Conservation (phyloP, 2,113 vertebrate species). For the Alethe diademata region DNA sequence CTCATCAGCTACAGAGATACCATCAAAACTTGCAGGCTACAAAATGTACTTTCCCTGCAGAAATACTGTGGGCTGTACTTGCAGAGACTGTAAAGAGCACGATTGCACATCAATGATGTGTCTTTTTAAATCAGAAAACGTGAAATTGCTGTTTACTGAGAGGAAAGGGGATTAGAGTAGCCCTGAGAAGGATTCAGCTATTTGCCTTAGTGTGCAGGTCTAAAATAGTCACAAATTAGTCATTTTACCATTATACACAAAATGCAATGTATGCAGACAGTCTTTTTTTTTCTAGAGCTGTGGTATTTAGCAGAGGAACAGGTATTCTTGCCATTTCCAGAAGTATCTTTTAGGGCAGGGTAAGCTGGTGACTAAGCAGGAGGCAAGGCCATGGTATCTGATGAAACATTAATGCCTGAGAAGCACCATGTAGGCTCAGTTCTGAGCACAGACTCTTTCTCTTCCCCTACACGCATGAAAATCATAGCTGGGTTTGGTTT, state of each 20-base stretch:
- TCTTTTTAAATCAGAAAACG: conserved; percentile 6
- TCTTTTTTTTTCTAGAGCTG: not conserved
- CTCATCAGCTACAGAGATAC: conserved; percentile 25
- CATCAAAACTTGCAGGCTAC: conserved; percentile 15
- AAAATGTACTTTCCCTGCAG: conserved; percentile 16
- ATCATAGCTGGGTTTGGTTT: not conserved
- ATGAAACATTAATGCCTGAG: not conserved
- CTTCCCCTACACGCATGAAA: not conserved
- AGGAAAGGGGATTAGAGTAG: not conserved
- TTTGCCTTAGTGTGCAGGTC: not conserved
- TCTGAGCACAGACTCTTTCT: not conserved
- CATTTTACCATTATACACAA: not conserved
- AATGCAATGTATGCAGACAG: not conserved
- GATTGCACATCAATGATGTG: not conserved
- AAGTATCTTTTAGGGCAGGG: not conserved
- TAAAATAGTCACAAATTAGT: not conserved
- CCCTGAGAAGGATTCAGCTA: conserved; percentile 1
- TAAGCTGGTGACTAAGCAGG: not conserved
- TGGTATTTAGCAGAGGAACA: not conserved
- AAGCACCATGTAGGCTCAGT: not conserved
- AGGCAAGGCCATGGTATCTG: not conserved
- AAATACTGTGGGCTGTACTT: not conserved
- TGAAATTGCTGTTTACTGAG: conserved; percentile 45
- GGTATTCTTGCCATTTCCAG: not conserved
- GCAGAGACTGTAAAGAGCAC: not conserved